Evolutionary conservation across 1,140 invertebrate genomes (phyloP).

Genomic region (Doryteuthis pealeii): DNA sequence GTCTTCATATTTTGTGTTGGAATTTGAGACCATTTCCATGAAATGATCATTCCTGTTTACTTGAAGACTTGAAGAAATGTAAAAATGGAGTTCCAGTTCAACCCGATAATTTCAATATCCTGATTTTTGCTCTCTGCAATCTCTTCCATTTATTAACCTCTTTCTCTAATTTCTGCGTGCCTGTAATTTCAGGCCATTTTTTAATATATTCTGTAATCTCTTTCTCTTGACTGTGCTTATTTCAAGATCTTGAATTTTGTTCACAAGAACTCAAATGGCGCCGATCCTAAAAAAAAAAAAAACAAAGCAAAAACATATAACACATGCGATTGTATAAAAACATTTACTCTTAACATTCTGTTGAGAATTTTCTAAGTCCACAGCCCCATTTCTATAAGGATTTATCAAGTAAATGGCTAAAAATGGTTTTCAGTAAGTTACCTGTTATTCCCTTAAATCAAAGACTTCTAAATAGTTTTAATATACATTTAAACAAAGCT

Average conservation of each 20-base stretch:
- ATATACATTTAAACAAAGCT: too few species aligned
- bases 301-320: conserved; percentile 1
- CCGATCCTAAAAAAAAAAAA: conserved; percentile 45
- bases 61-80: conserved; percentile 28
- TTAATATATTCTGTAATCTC: conserved; percentile 50
- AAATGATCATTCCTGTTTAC: too few species aligned
- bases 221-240: conserved; percentile 48
- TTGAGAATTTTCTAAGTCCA: too few species aligned
- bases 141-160: conserved; percentile 52
- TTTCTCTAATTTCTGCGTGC: conserved; percentile 38
- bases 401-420: too few species aligned
- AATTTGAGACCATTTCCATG: too few species aligned
- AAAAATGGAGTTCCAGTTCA: conserved; percentile 57
- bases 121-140: conserved; percentile 54
- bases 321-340: too few species aligned
- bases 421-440: too few species aligned
- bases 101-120: conserved; percentile 53
- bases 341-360: too few species aligned
- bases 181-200: conserved; percentile 38
- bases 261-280: conserved; percentile 53
- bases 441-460: too few species aligned
- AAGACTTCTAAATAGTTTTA: too few species aligned
- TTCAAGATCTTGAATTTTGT: conserved; percentile 53
- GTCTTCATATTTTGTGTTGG: too few species aligned
- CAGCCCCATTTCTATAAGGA: too few species aligned